Percentiles rank a stretch among this genome's conserved stretches.
phyloP scores from a whole-genome alignment of 2,888 invertebrate species.

The Teleogryllus oceanicus region DNA sequence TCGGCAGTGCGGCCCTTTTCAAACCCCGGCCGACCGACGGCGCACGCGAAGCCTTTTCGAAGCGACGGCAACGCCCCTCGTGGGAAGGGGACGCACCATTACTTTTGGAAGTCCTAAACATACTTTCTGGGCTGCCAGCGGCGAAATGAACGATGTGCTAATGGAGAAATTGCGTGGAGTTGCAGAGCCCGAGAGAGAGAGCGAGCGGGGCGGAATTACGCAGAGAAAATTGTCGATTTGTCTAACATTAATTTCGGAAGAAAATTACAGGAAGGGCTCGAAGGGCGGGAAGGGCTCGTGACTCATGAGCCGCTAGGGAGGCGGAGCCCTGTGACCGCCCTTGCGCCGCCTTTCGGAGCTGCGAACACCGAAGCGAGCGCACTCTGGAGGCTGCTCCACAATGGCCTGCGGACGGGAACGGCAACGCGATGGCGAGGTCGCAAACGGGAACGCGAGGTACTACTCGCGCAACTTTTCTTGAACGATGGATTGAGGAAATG shows the following conservation, averaged over 20 bases:
- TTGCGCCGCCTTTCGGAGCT: too few species aligned
- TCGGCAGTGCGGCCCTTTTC: too few species aligned
- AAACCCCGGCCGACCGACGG: not conserved
- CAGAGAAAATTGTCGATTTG: constrained; percentile 2
- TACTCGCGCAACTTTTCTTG: too few species aligned
- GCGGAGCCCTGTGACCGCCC: too few species aligned
- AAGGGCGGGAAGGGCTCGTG: not conserved
- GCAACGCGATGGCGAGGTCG: too few species aligned
- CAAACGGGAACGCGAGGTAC: too few species aligned
- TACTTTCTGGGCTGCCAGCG: not conserved
- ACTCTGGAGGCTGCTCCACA: too few species aligned
- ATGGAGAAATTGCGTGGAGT: constrained; percentile 1
- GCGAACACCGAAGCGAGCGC: too few species aligned
- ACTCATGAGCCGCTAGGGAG: too few species aligned
- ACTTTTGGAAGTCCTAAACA: not conserved
- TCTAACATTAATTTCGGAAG: constrained; percentile 18
- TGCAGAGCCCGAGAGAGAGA: not conserved
- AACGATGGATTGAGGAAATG: too few species aligned
- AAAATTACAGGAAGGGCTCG: not conserved
- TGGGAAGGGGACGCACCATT: constrained; percentile 4
- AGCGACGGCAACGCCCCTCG: not conserved
- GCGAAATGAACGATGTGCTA: constrained; percentile 18
- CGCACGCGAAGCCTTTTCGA: constrained; percentile 7
- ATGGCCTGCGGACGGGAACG: too few species aligned
- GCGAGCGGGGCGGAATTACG: not conserved